Evolutionary conservation across 2,888 invertebrate genomes (phyloP).

Genomic region (Eilema griseolum): DNA sequence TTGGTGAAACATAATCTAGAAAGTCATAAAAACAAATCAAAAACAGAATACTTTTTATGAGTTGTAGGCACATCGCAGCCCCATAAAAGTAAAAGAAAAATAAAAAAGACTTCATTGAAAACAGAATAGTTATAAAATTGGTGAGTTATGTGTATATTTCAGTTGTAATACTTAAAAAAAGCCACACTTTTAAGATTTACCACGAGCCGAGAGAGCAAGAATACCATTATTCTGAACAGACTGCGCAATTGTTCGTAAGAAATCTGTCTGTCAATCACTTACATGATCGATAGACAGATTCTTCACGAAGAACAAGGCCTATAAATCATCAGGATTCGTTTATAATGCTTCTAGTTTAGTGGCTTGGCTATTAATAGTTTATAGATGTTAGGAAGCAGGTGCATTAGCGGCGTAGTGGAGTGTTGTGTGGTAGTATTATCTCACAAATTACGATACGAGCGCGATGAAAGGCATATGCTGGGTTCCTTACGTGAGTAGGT

Average conservation of each 20-base stretch:
- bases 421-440: slow-evolving; percentile 29
- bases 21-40: neutral
- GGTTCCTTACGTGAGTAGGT: slow-evolving; percentile 2
- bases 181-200: neutral
- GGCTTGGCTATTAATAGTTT: slow-evolving; percentile 40
- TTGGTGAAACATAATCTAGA: neutral
- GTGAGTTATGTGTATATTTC: neutral
- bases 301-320: slow-evolving; percentile 10
- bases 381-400: slow-evolving; percentile 33
- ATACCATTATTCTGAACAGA: neutral
- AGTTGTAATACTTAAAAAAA: neutral
- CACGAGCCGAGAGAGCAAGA: neutral
- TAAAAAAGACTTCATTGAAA: neutral
- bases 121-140: neutral
- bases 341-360: slow-evolving; percentile 39
- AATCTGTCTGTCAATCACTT: neutral
- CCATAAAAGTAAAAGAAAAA: neutral
- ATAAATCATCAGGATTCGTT: slow-evolving; percentile 29
- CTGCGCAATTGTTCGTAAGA: slow-evolving; percentile 6
- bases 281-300: slow-evolving; percentile 3
- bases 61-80: neutral
- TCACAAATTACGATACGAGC: slow-evolving; percentile 24
- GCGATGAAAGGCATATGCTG: slow-evolving; percentile 31
- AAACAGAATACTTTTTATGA: neutral
- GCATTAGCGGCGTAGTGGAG: slow-evolving; percentile 35